A percentile compares a stretch with the other conserved stretches of the same genome.
Conservation (phyloP, 2,888 invertebrate genomes). For the Ormia ochracea region DNA sequence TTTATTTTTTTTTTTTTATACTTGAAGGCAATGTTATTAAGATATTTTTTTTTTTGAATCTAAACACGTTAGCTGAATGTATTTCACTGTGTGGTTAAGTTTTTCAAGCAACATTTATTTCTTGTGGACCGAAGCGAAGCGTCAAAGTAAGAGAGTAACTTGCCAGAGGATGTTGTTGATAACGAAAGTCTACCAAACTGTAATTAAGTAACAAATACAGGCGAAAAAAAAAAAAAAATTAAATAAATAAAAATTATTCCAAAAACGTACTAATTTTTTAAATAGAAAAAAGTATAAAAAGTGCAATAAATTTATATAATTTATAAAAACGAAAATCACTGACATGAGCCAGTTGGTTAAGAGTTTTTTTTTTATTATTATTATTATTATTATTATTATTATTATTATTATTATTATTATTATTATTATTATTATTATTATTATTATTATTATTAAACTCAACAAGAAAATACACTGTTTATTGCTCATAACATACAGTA, state of each 20-base stretch:
- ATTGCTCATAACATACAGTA: not conserved
- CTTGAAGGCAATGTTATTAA: slow-evolving; percentile 33
- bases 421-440: too few species aligned
- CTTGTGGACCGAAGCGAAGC: not conserved
- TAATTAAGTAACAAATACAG: slow-evolving; percentile 26
- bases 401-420: too few species aligned
- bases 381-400: too few species aligned
- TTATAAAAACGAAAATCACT: slow-evolving; percentile 22
- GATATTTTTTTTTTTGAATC: slow-evolving; percentile 34
- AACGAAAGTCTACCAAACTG: slow-evolving; percentile 33
- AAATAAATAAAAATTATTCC: too few species aligned
- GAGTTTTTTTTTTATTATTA: not conserved
- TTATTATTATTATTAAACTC: not conserved
- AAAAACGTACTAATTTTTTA: slow-evolving; percentile 26
- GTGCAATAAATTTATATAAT: slow-evolving; percentile 7
- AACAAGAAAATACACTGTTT: slow-evolving; percentile 9
- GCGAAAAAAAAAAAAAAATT: too few species aligned
- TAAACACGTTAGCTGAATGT: slow-evolving; percentile 31
- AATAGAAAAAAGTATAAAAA: not conserved
- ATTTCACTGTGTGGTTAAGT: slow-evolving; percentile 9
- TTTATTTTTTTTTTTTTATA: not conserved
- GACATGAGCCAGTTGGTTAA: slow-evolving; percentile 35
- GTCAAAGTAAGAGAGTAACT: not conserved
- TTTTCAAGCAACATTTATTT: slow-evolving; percentile 19
- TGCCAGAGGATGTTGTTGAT: slow-evolving; percentile 29